phyloP scores from a whole-genome alignment of 2,888 invertebrate species.

The Melinaea menophilus region DNA sequence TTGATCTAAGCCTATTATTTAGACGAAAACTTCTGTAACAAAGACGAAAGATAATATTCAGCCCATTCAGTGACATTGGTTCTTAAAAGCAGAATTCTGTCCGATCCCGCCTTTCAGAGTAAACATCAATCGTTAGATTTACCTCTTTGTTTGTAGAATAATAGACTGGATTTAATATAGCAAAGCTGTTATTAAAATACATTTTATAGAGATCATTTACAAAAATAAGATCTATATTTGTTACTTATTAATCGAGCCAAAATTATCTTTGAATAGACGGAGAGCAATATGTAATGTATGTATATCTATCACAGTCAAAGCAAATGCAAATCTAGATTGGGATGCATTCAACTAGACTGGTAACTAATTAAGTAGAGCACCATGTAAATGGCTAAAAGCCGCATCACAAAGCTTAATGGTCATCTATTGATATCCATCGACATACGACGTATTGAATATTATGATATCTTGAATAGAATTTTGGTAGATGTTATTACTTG shows the following conservation, averaged over 20 bases:
- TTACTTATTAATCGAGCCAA: too few species aligned
- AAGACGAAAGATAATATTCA: background rate
- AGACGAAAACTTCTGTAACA: background rate
- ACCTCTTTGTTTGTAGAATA: conserved; percentile 7
- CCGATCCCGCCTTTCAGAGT: conserved; percentile 8
- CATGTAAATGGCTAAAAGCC: conserved; percentile 20
- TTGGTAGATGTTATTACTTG: too few species aligned
- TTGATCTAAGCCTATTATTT: too few species aligned
- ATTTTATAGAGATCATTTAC: background rate
- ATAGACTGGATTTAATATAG: conserved; percentile 1
- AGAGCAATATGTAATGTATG: too few species aligned
- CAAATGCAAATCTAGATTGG: conserved; percentile 14
- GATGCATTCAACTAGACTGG: conserved; percentile 20
- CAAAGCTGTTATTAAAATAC: conserved; percentile 2
- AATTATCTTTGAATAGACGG: too few species aligned
- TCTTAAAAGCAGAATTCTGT: conserved; percentile 23
- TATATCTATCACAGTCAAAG: background rate
- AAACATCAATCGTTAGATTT: conserved; percentile 4
- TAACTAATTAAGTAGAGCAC: conserved; percentile 29
- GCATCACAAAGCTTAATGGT: conserved; percentile 24
- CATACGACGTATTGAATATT: too few species aligned
- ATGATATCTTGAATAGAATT: too few species aligned
- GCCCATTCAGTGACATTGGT: conserved; percentile 12
- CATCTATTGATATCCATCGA: conserved; percentile 2
- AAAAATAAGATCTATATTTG: background rate